phyloP scores from a whole-genome alignment of 2,888 invertebrate genomes.

The Fragum fragum region DNA sequence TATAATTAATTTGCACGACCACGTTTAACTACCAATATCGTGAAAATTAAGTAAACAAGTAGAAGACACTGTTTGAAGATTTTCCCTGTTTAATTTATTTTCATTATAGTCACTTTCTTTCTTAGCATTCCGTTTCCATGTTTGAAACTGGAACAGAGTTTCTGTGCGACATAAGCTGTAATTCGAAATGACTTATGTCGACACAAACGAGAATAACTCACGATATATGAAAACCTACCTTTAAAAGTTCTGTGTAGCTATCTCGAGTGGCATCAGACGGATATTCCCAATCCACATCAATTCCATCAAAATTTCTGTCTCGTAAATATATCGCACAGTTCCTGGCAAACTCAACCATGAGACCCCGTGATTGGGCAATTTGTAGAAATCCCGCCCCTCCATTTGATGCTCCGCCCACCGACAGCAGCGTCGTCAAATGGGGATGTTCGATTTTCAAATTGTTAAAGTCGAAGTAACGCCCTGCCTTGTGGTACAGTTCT shows the following conservation, averaged over 20 bases:
- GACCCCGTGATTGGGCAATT: conserved; percentile 58
- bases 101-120: too few species aligned
- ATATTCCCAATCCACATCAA: conserved; percentile 84
- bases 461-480: conserved; percentile 74
- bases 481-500: conserved; percentile 44
- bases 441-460: conserved; percentile 75
- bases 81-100: too few species aligned
- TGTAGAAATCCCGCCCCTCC: conserved; percentile 65
- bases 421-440: conserved; percentile 78
- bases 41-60: too few species aligned
- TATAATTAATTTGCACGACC: too few species aligned
- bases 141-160: too few species aligned
- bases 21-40: too few species aligned
- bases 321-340: conserved; percentile 72
- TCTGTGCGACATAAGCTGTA: too few species aligned
- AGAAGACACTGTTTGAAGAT: too few species aligned
- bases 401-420: conserved; percentile 78
- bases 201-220: too few species aligned
- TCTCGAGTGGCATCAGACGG: conserved; percentile 70
- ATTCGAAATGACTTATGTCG: too few species aligned
- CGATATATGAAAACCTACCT: too few species aligned
- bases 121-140: too few species aligned
- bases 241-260: conserved; percentile 68
- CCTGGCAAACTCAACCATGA: conserved; percentile 73
- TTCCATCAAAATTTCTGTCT: conserved; percentile 79